Evolutionary conservation across 2,113 vertebrate species (phyloP).

Genomic region (Cyphomyrus plagiostoma): DNA sequence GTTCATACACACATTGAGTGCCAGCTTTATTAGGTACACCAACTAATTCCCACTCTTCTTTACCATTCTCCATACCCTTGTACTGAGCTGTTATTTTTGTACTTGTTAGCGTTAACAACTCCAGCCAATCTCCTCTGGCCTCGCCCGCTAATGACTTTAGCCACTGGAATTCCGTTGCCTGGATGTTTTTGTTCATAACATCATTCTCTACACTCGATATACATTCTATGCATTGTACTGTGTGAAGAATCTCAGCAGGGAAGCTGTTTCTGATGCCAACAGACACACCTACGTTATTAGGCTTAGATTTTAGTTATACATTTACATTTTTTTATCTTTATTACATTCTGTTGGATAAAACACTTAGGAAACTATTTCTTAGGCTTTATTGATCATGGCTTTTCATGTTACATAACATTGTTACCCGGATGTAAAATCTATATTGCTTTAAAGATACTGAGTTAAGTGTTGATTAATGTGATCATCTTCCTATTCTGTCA

Average conservation of each 20-base stretch:
- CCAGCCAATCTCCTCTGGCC: neutral
- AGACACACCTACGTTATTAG: neutral
- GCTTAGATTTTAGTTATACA: neutral
- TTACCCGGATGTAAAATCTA: neutral
- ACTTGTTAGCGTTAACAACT: neutral
- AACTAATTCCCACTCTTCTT: neutral
- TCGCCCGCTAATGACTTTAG: neutral
- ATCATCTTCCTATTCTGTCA: neutral
- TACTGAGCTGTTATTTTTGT: neutral
- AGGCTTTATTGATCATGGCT: neutral
- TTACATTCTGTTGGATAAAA: neutral
- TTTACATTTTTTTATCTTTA: neutral
- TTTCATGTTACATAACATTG: neutral
- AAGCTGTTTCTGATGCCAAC: neutral
- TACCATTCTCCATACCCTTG: neutral
- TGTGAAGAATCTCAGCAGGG: neutral
- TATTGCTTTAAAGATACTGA: neutral
- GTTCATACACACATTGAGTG: neutral
- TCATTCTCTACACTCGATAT: neutral
- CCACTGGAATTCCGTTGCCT: neutral
- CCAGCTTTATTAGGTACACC: neutral
- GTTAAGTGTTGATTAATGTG: neutral
- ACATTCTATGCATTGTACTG: neutral
- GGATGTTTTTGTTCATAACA: neutral
- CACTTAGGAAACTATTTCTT: neutral